Evolutionary conservation across 2,113 vertebrate species (phyloP), one percentile per base, ranked within the genome.

Genomic region (Corydoras maculifer): DNA sequence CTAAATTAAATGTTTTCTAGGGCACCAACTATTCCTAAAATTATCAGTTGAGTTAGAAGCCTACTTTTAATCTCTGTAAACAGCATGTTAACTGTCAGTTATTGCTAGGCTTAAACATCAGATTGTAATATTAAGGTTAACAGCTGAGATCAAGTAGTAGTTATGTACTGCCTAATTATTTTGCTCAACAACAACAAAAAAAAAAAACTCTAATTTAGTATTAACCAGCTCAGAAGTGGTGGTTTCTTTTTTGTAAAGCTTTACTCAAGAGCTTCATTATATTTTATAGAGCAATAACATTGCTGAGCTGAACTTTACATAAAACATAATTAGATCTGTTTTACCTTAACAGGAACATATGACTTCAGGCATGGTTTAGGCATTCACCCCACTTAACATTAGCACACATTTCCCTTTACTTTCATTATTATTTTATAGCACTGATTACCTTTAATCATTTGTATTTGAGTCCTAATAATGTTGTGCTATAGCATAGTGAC

Each of bases 211-310:
- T 43, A 43, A 43, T 43, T 43, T 5, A 43, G 35, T 43, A 43
- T 43, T 43, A 43, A 77, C 82, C 78, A 76, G 43, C 59, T 76
- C 15, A 58, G 54, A 74, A 77, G 79, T 18, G 76, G 31, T 43
- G 35, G 35, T 49, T 63, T n/a, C 51, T 51, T 25, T 49, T 25
- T 65, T 14, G 12, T 11, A 5, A 14, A 14, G 77, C 30, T 10
- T 48, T 32, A 31, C 13, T 48, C 66, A 67, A 59, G 31, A 74
- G 75, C 80, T 76, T 77, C 58, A 76, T 82, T 83, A 84, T 75
- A 81, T 83, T 86, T 87, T 85, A 86, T 78, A 78, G 79, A 57
- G 48, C 72, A 74, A 50, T 86, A 82, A 83, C 72, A 65, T 31
- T 65, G 30, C 70, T 65, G 72, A 54, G 69, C 18, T 25, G 65